Evolutionary conservation across 2,797 vertebrate species (phyloP), one percentile per base, ranked within the genome.

Genomic region (Dipus sagitta): DNA sequence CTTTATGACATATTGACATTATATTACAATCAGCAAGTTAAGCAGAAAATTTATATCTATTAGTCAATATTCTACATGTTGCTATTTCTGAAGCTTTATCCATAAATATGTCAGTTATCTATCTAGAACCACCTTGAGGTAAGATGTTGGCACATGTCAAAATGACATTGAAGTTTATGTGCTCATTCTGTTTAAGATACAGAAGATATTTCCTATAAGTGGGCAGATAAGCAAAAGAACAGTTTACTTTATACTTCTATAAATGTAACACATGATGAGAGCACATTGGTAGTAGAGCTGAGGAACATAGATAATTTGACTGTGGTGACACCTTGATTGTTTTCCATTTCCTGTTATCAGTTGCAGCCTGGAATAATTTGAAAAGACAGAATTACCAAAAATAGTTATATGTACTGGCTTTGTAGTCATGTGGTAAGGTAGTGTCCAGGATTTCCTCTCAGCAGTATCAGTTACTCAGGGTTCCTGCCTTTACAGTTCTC

Each of bases 121-220:
- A 60, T 4, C 3, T 42, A 38, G 28, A 62, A 79, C 90, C 2
- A 88, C 64, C 24, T 15, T 6, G 67, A 72, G 32, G 86, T 65
- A 72, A 3, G 6, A 77, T 86, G 96, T 88, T 90, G 82, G 72
- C 18, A 67, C 6, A 80, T n/a, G 3, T 79, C 34, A 91, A 70
- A 84, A 6, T 54, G 47, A 60, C 13, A 67, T 15, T 67, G 42
- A 86, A 70, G 84, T 90, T 0, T 58, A 18, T 77, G 12, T 38
- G 60, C 3, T 88, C 58, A 68, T 8, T 52, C n/a, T 65, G 18
- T 67, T 93, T 90, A 62, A 83, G 26, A 64, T 47, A 11, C 6
- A 78, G 6, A 64, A 83, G 2, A 6, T 24, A 4, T 42, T 81
- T 93, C 85, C 1, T 92, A 18, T 17, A 75, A 6, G 21, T 32